A percentile compares a stretch with the other conserved stretches of the same genome.
Conservation (phyloP, 2,113 vertebrate genomes). For the human (Homo sapiens) region GRCh38 chr22:33367001-33367500, state of each 20-base stretch:
- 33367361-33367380: background rate
- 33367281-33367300: background rate
- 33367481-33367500: too few relatives aligned
- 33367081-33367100: background rate
- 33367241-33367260: too few relatives aligned
- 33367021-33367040: background rate
- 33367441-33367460: too few relatives aligned
- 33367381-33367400: background rate
- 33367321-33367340: background rate
- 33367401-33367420: background rate
- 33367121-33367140: background rate
- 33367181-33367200: background rate
- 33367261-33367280: fast-evolving
- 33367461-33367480: too few relatives aligned
- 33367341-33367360: background rate
- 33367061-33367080: background rate
- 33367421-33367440: too few relatives aligned
- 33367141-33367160: background rate
- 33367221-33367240: background rate
- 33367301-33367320: background rate
- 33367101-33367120: background rate
- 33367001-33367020: background rate
- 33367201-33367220: background rate
- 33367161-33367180: background rate
- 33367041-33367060: background rate